Conservation (phyloP, 2,113 vertebrate species). For the Pomatostomus ruficeps region DNA sequence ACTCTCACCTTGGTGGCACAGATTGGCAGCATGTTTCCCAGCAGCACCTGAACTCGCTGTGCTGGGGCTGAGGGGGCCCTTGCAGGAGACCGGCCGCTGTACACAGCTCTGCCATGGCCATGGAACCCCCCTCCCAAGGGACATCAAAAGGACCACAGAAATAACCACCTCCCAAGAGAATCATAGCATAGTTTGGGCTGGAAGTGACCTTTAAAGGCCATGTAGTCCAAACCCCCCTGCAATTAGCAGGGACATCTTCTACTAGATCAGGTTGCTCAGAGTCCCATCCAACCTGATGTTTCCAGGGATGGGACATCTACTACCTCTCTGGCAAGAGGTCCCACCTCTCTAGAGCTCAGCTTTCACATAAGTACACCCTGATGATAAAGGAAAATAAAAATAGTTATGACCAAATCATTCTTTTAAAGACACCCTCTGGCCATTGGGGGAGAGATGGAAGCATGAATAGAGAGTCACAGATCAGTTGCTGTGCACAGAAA, state of each 20-base stretch:
- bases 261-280: not conserved
- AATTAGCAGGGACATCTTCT: not conserved
- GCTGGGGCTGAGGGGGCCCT: not conserved
- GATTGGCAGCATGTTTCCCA: accelerated
- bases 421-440: not conserved
- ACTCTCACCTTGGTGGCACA: not conserved
- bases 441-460: not conserved
- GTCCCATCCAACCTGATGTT: not conserved
- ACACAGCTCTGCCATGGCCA: not conserved
- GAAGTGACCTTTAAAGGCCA: not conserved
- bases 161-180: not conserved
- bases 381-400: not conserved
- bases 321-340: not conserved
- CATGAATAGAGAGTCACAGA: not conserved
- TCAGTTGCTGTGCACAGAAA: slow-evolving; percentile 6
- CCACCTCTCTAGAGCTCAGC: not conserved
- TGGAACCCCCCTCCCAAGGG: not conserved
- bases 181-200: not conserved
- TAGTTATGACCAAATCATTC: not conserved
- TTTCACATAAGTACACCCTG: not conserved
- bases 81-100: not conserved
- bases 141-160: not conserved
- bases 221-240: not conserved
- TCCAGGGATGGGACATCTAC: not conserved
- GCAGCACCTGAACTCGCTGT: not conserved